Evolutionary conservation across 2,888 invertebrate species (phyloP), one percentile per base, ranked within the genome.

Genomic region (Lepidocyrtoides sp.): DNA sequence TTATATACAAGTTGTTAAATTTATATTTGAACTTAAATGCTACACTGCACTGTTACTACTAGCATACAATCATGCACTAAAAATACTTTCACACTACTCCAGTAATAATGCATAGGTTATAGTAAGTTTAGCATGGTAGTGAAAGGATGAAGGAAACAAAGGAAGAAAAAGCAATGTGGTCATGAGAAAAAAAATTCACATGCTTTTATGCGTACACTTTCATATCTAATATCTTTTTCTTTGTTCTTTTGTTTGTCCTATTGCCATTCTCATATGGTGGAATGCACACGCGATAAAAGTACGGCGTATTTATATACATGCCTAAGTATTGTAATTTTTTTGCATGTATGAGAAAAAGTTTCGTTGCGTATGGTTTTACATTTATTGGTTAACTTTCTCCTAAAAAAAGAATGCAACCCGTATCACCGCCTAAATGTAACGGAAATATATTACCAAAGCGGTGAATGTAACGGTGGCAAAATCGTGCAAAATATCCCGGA

Each of bases 401-500:
- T 57, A 20, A 32, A 69, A 63, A 26, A 36, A 17, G 29, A 36
- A 17, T 36, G 7, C 14, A 20, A 69, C 29, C 7, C 36, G 29
- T 36, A 36, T 36, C 32, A 36, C 32, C 32, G 29, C 32, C 32
- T 72, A 72, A 41, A 44, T 44, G 20, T 14, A 44, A 72, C 72
- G 44, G 41, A 72, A 41, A 72, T 44, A 23, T 44, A 32, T 36
- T 36, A 20, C 66, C 10, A 4, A 17, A 36, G 36, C 36, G 10
- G 36, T 5, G 20, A 69, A 32, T 20, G 23, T 5, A 36, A 69
- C 66, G 66, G 17, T 69, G 63, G 81, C 79, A 81, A 88, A 88
- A 72, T 82, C 44, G 82, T 83, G 89, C 83, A 63, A 89, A 89
- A 83, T 82, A 66, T 89, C 23, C 57, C 72, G 89, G 89, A 90